phyloP scores from a whole-genome alignment of 1,140 invertebrate genomes.

The Tetranychus urticae region DNA sequence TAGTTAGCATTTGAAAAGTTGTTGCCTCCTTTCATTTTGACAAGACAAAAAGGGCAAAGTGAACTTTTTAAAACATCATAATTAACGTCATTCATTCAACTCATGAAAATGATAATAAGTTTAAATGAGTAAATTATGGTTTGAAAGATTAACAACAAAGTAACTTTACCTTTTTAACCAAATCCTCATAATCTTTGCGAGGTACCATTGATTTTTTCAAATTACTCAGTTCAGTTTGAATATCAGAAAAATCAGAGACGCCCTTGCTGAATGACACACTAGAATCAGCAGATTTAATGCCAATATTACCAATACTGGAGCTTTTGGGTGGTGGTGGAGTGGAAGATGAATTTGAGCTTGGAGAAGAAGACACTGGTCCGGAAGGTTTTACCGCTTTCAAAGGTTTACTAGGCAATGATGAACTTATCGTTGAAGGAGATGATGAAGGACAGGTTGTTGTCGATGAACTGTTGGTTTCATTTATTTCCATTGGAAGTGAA shows the following conservation, averaged over 20 bases:
- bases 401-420: not conserved
- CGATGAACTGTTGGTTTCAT: not conserved
- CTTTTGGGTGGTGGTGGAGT: not conserved
- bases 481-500: not conserved
- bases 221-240: conserved; percentile 4
- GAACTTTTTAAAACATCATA: too few species aligned
- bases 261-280: not conserved
- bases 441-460: not conserved
- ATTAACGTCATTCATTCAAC: too few species aligned
- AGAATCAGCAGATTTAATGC: not conserved
- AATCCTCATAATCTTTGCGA: conserved; percentile 8
- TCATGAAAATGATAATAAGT: not conserved
- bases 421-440: not conserved
- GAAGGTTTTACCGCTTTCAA: not conserved
- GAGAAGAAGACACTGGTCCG: too few species aligned
- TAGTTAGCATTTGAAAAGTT: too few species aligned
- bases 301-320: not conserved
- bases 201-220: conserved; percentile 7
- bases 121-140: not conserved
- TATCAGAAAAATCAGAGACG: not conserved
- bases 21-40: too few species aligned
- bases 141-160: not conserved
- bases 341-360: not conserved
- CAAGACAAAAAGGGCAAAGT: too few species aligned
- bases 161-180: conserved; percentile 9